Percentiles rank a stretch among this genome's conserved stretches.
phyloP scores from a whole-genome alignment of 2,888 invertebrate species.

The Hydriomena furcata region DNA sequence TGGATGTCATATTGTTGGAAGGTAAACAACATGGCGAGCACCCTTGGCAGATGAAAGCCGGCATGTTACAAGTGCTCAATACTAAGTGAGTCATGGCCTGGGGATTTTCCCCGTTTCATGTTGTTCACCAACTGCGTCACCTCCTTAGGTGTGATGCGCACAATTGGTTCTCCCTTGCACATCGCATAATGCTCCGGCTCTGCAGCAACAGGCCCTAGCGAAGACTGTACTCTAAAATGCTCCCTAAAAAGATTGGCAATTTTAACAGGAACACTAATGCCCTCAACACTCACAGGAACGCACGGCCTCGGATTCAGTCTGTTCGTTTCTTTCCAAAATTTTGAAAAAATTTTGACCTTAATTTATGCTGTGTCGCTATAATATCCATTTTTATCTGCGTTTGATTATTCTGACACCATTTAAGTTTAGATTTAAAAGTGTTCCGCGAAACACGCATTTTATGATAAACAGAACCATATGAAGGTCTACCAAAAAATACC shows the following conservation, averaged over 20 bases:
- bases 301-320: constrained; percentile 1
- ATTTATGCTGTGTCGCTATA: too few relatives aligned
- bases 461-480: too few relatives aligned
- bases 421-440: too few relatives aligned
- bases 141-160: neutral
- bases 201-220: neutral
- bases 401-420: too few relatives aligned
- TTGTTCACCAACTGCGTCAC: neutral
- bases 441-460: too few relatives aligned
- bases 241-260: constrained; percentile 9
- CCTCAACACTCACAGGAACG: constrained; percentile 4
- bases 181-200: neutral
- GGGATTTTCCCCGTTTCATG: constrained; percentile 3
- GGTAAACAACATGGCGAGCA: neutral
- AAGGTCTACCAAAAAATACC: too few relatives aligned
- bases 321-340: constrained; percentile 15
- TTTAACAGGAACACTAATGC: constrained; percentile 2
- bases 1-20: too few relatives aligned
- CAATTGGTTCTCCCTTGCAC: neutral
- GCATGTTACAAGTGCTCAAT: constrained; percentile 4
- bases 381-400: too few relatives aligned
- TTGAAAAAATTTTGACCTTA: too few relatives aligned
- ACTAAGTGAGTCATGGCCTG: constrained; percentile 5
- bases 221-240: constrained; percentile 8
- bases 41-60: neutral